Conservation (phyloP, 1,140 invertebrate genomes). For the Meteorus sp. region DNA sequence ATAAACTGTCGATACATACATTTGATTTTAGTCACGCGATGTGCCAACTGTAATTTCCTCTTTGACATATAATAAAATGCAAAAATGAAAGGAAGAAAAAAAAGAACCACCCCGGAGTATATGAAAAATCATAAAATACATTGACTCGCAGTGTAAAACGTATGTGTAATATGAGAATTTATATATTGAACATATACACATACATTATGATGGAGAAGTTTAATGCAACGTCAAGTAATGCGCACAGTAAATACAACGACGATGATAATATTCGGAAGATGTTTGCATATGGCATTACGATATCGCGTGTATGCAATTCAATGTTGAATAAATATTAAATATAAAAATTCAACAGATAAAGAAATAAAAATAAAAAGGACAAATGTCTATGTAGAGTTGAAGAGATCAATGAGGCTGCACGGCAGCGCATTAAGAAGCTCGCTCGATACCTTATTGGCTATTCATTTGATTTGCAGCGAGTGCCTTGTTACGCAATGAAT, state of each 20-base stretch:
- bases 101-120: slow-evolving; percentile 7
- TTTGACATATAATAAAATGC: no score
- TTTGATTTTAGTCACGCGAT: no score
- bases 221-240: neutral
- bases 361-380: no score
- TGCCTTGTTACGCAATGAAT: slow-evolving; percentile 47
- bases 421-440: slow-evolving; percentile 12
- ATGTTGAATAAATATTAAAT: no score
- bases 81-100: no score
- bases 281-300: neutral
- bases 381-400: no score
- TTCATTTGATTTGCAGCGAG: slow-evolving; percentile 46
- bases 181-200: no score
- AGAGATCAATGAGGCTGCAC: slow-evolving; percentile 12
- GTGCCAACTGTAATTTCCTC: no score
- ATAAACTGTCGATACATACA: no score
- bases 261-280: slow-evolving; percentile 8
- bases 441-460: slow-evolving; percentile 41
- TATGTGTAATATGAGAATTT: slow-evolving; percentile 15
- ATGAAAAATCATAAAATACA: neutral
- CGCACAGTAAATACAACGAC: neutral
- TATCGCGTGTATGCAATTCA: slow-evolving; percentile 9
- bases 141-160: neutral
- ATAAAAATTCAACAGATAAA: no score
- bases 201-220: neutral